phyloP scores from a whole-genome alignment of 2,113 vertebrate species.

The Takifugu flavidus region DNA sequence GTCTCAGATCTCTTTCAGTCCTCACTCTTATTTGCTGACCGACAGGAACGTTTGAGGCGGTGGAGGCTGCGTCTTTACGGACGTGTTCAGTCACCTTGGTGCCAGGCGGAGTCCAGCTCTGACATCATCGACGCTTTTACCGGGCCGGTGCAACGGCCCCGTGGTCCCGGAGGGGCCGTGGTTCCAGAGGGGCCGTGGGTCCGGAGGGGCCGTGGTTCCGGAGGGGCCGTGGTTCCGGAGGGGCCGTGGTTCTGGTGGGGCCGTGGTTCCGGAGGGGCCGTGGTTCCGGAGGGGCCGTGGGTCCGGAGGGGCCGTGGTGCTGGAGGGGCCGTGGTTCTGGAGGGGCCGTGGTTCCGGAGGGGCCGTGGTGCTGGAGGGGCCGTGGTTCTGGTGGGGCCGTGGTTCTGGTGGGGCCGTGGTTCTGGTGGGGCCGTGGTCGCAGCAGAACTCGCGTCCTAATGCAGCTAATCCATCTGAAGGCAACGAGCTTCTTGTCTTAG shows the following conservation, averaged over 20 bases:
- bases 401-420: too few species aligned
- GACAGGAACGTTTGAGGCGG: slow-evolving; percentile 17
- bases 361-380: too few species aligned
- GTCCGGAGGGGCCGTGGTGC: too few species aligned
- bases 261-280: too few species aligned
- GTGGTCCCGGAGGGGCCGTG: slow-evolving; percentile 68
- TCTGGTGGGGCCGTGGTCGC: too few species aligned
- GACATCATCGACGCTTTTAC: slow-evolving; percentile 75
- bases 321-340: too few species aligned
- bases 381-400: too few species aligned
- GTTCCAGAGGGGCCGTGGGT: slow-evolving; percentile 54
- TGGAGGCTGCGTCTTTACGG: slow-evolving; percentile 1
- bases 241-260: too few species aligned
- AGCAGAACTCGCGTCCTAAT: slow-evolving; percentile 50
- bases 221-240: slow-evolving; percentile 41
- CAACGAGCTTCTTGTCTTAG: slow-evolving; percentile 64
- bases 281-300: too few species aligned
- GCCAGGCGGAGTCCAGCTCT: slow-evolving; percentile 39
- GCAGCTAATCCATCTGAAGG: slow-evolving; percentile 75
- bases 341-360: too few species aligned
- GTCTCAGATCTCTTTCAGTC: slow-evolving; percentile 4
- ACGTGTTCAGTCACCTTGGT: slow-evolving; percentile 65
- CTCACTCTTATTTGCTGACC: too few species aligned
- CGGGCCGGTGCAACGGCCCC: slow-evolving; percentile 69
- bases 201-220: slow-evolving; percentile 60